phyloP scores from a whole-genome alignment of 2,113 vertebrate species.

The Cepphus grylle region DNA sequence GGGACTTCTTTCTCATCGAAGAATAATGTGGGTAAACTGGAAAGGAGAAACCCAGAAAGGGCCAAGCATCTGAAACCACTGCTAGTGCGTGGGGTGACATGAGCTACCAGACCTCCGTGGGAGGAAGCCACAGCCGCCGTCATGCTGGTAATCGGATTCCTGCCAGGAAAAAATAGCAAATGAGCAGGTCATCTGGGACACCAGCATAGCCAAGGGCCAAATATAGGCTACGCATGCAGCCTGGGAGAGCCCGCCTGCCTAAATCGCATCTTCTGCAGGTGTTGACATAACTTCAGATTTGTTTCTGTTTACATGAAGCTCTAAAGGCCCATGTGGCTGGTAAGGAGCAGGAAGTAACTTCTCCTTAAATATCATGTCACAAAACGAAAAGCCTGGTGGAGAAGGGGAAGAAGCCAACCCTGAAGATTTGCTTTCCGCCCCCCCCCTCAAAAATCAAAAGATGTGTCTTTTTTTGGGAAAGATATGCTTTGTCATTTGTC shows the following conservation, averaged over 20 bases:
- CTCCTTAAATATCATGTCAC: neutral
- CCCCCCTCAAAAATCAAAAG: neutral
- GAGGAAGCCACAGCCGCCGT: fast-evolving
- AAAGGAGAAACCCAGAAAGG: neutral
- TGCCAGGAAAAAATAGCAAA: neutral
- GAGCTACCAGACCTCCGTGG: neutral
- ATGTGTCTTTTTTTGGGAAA: neutral
- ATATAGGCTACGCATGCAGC: neutral
- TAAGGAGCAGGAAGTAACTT: neutral
- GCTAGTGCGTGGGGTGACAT: fast-evolving
- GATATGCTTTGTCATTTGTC: neutral
- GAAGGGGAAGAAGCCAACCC: neutral
- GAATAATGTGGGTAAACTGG: neutral
- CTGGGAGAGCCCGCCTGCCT: neutral
- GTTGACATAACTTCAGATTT: neutral
- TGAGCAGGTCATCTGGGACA: neutral
- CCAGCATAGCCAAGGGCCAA: neutral
- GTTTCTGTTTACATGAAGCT: neutral
- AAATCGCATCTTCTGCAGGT: neutral
- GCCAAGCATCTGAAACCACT: neutral
- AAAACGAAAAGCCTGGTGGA: neutral
- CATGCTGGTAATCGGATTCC: neutral
- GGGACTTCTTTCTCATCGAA: neutral
- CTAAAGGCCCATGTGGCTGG: neutral
- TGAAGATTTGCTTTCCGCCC: neutral